Evolutionary conservation across 2,113 vertebrate species (phyloP), one percentile per base, ranked within the genome.

Genomic region (Myrmecophaga tridactyla): DNA sequence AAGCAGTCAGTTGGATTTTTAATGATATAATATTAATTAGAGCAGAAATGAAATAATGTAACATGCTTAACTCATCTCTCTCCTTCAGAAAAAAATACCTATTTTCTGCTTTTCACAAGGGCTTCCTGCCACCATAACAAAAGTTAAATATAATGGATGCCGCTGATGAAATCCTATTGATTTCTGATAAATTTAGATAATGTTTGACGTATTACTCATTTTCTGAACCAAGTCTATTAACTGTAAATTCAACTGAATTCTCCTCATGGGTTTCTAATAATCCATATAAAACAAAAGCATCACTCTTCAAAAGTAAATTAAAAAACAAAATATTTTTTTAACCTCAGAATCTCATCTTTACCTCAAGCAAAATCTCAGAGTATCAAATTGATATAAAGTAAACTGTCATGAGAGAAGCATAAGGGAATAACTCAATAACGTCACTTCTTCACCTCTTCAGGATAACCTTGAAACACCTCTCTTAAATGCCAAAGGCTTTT

Each of bases 181-280:
- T 39, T 62, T 95, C 65, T 69, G 15, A 65, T 60, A 36, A 88
- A 11, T 78, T 95, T n/a, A 85, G 34, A 46, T 85, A 12, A 76
- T 84, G 18, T 76, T 31, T 94, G 11, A 90, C 39, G 29, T 39
- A 84, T 25, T 76, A 43, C 13, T 94, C 9, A 70, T 77, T 90
- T 96, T 78, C 4, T 63, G 46, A 92, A 89, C 4, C 53, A 94
- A 94, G 95, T 58, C 20, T 6, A 83, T 27, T 88, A 82, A 46
- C 41, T 90, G 6, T 18, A 90, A 94, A 63, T 93, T 53, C 36
- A 94, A 82, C 6, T 76, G 27, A 82, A 92, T 70, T 90, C 10
- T 87, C 25, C 23, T 86, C n/a, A 69, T 86, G 2, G 14, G 15
- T 4, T 90, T 94, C 51, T 62, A 87, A 34, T 20, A 92, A 96